A percentile compares a stretch with the other conserved stretches of the same genome.
Conservation (phyloP, 2,888 invertebrate species). For the Andrena hattorfiana region DNA sequence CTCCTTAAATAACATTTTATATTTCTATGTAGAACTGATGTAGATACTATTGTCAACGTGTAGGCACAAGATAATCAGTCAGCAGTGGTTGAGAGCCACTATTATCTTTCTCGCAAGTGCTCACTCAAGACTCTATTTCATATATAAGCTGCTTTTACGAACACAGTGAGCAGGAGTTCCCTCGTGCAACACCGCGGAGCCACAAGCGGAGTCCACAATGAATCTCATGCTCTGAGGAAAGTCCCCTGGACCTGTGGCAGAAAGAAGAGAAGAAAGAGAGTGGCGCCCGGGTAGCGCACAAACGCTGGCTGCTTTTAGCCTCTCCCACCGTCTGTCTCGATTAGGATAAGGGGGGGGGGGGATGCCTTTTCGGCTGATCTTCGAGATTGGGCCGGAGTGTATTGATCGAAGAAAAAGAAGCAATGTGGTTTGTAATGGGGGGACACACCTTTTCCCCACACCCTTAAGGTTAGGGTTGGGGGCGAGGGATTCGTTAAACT, state of each 20-base stretch:
- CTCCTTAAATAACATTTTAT: too few relatives aligned
- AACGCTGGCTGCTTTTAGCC: slow-evolving; percentile 83
- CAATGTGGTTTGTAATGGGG: slow-evolving; percentile 65
- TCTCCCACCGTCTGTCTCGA: slow-evolving; percentile 77
- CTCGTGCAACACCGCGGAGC: slow-evolving; percentile 84
- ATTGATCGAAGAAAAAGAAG: slow-evolving; percentile 82
- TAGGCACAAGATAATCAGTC: too few relatives aligned
- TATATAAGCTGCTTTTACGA: not conserved
- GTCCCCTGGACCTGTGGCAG: slow-evolving; percentile 86
- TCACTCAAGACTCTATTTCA: fast-evolving
- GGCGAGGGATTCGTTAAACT: slow-evolving; percentile 64
- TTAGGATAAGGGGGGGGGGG: slow-evolving; percentile 55
- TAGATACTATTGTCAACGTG: too few relatives aligned
- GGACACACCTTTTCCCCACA: slow-evolving; percentile 45
- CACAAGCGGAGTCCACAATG: slow-evolving; percentile 83
- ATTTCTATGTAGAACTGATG: too few relatives aligned
- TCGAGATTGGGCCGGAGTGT: slow-evolving; percentile 75
- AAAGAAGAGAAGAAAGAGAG: too few relatives aligned
- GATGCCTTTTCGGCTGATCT: slow-evolving; percentile 75
- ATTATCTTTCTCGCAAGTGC: slow-evolving; percentile 71
- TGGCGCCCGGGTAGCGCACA: slow-evolving; percentile 84
- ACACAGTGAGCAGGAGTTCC: slow-evolving; percentile 69
- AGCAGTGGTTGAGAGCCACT: slow-evolving; percentile 19
- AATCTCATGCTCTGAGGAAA: slow-evolving; percentile 86
- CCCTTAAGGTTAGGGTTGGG: not conserved